Conservation (phyloP, 2,888 invertebrate genomes). For the Microlaimidae sp. region DNA sequence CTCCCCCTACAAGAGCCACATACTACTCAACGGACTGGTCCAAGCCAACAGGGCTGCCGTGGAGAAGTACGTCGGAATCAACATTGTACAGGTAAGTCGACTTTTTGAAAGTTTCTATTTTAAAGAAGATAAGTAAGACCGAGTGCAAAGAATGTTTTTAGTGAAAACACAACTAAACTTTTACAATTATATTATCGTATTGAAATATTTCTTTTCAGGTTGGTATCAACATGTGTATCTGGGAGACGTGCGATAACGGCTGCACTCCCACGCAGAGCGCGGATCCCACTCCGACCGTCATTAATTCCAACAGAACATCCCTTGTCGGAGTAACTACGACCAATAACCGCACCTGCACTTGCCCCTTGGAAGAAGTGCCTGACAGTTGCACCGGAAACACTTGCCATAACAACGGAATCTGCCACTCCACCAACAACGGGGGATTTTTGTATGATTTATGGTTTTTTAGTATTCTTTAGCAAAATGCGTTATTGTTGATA, state of each 20-base stretch:
- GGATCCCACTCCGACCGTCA: constrained; percentile 61
- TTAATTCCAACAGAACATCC: constrained; percentile 89
- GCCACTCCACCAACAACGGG: constrained; percentile 77
- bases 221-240: constrained; percentile 54
- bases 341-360: constrained; percentile 27
- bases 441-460: constrained; percentile 29
- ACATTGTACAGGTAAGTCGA: constrained; percentile 14
- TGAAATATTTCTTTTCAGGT: constrained; percentile 96
- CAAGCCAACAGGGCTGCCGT: constrained; percentile 73
- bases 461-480: no score
- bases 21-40: constrained; percentile 78
- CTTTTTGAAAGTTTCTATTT: no score
- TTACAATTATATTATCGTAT: no score
- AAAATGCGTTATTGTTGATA: no score
- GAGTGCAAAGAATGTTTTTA: no score
- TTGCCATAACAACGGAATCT: constrained; percentile 88
- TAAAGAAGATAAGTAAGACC: no score
- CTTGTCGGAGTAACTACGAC: constrained; percentile 82
- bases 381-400: constrained; percentile 72
- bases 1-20: constrained; percentile 50
- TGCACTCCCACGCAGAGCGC: constrained; percentile 71
- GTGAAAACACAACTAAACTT: no score
- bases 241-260: constrained; percentile 32
- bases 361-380: constrained; percentile 67
- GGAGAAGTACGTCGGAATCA: constrained; percentile 22